phyloP scores from a whole-genome alignment of 1,140 invertebrate species.

The Scaptomyza hsui region DNA sequence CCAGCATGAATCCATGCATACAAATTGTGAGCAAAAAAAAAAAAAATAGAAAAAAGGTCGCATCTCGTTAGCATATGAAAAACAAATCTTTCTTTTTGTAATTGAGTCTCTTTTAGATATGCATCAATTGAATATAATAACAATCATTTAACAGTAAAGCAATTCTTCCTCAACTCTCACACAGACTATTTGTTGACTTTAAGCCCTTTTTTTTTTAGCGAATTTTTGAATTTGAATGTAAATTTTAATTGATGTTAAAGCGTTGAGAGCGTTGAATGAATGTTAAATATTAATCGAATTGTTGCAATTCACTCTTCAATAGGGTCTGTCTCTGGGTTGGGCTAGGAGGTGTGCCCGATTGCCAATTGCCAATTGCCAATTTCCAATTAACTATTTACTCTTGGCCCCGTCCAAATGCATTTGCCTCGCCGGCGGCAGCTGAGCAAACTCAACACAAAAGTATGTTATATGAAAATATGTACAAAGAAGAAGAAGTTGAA shows the following conservation, averaged over 20 bases:
- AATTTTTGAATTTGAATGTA: conserved; percentile 6
- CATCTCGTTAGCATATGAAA: no score
- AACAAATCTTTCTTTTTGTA: no score
- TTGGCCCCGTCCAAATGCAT: conserved; percentile 1
- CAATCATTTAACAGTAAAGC: no score
- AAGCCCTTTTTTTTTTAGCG: not conserved
- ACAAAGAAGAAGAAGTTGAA: not conserved
- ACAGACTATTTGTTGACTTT: no score
- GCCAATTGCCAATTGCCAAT: conserved; percentile 15
- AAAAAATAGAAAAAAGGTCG: not conserved
- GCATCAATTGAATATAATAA: no score
- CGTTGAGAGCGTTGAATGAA: conserved; percentile 2
- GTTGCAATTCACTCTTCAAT: conserved; percentile 1
- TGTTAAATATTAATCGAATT: conserved; percentile 1
- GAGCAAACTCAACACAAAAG: conserved; percentile 1
- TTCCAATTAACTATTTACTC: conserved; percentile 10
- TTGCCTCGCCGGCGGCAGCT: conserved; percentile 5
- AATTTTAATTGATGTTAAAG: conserved; percentile 5
- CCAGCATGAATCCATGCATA: conserved; percentile 5
- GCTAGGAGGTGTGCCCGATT: conserved; percentile 14
- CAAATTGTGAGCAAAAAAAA: not conserved
- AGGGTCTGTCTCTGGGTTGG: not conserved
- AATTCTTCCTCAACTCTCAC: no score
- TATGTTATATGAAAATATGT: not conserved
- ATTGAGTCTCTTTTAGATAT: no score